Evolutionary conservation across 2,113 vertebrate species (phyloP).

Genomic region (Myodes glareolus): DNA sequence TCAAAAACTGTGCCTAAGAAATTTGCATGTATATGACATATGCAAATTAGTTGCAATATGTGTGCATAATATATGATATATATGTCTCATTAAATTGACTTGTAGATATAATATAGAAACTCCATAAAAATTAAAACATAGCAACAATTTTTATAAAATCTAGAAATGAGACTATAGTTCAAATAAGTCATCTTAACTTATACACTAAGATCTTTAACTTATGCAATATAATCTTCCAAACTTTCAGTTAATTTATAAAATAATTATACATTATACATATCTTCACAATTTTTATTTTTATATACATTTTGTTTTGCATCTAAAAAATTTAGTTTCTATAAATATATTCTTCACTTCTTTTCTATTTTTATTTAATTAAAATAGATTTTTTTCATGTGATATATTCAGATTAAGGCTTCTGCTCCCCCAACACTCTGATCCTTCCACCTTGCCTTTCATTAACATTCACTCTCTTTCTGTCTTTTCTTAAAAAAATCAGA

Average conservation of each 20-base stretch:
- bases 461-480: not conserved
- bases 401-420: not conserved
- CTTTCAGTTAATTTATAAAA: not conserved
- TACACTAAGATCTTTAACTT: not conserved
- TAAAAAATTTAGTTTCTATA: too few species aligned
- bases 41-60: not conserved
- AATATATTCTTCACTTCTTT: too few species aligned
- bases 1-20: not conserved
- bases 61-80: not conserved
- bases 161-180: not conserved
- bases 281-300: too few species aligned
- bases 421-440: not conserved
- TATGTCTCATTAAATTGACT: not conserved
- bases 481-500: not conserved
- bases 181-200: not conserved
- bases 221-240: not conserved
- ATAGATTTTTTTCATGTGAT: not conserved
- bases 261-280: not conserved
- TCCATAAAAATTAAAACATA: not conserved
- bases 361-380: not conserved
- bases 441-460: not conserved
- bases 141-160: not conserved
- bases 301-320: too few species aligned
- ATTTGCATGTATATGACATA: not conserved
- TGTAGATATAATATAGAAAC: not conserved